Base-by-base conservation (phyloP, 2,113 vertebrate species). In the Marmota monax region DNA sequence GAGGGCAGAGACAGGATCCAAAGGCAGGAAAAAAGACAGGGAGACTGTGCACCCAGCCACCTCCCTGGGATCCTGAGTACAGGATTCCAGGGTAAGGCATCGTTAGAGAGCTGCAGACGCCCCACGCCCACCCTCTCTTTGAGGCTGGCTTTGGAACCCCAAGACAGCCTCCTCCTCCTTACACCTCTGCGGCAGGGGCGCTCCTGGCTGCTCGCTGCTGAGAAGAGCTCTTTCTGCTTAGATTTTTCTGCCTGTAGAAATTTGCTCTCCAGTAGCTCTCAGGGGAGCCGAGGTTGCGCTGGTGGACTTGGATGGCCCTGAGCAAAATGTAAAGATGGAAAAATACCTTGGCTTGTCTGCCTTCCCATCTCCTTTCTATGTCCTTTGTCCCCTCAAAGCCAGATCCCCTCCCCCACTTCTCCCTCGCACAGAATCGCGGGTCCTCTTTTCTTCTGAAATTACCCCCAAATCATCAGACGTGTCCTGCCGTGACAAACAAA, bases 321-420 rank as follows among this genome's bases (percentile, higher is more conserved):
- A 95, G 91, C 93, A 96, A 97, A 94, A 96, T 89, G 74, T 76
- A 95, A 94, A 95, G 96, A 96, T 93, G 95, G 96, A 95, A 97
- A 97, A 97, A 89, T 90, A 88, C 94, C 90, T 97, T 69, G 67
- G 45, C 84, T 96, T 45, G 65, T 29, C 85, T 39, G 89, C 61
- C 37, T 79, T 42, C 95, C 95, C 84, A 92, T 45, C 65, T 91
- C 79, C 61, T 58, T 74, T 92, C 84, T 53, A 82, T 84, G 76
- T 97, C 96, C 95, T 98, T 98, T 96, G 96, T 97, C 97, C 90
- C 94, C 95, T 97, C 92, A 76, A 93, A 95, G 94, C 20, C 87
- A 76, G 58, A 53, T 53, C 27, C 39, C 27, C 32, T 34, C 14
- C 29, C 48, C 27, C 5, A 0, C 45, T 48, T 13, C 39, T 29